phyloP scores from a whole-genome alignment of 2,888 invertebrate species.

The Zaprionus bogoriensis region DNA sequence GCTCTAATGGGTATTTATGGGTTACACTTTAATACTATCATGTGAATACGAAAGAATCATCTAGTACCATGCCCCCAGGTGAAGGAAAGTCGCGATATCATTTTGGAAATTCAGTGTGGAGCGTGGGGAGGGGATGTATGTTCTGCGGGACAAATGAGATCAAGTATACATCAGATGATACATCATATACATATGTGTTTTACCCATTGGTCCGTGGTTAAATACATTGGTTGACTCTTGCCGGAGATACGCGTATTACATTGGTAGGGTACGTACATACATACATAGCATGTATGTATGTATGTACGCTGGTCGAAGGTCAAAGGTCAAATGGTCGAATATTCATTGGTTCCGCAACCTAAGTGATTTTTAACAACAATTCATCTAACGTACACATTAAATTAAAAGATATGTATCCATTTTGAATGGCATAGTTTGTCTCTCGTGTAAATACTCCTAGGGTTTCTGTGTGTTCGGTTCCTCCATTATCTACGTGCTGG shows the following conservation, averaged over 20 bases:
- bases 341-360: slow-evolving; percentile 68
- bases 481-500: too few species aligned
- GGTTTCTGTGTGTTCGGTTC: slow-evolving; percentile 5
- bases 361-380: slow-evolving; percentile 50
- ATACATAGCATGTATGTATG: slow-evolving; percentile 28
- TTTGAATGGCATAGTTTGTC: slow-evolving; percentile 60
- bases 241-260: too few species aligned
- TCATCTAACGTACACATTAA: slow-evolving; percentile 31
- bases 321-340: slow-evolving; percentile 24
- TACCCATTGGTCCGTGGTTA: slow-evolving; percentile 61
- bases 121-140: too few species aligned
- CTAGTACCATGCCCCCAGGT: slow-evolving; percentile 10
- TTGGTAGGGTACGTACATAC: too few species aligned
- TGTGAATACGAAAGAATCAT: slow-evolving; percentile 26
- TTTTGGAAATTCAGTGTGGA: slow-evolving; percentile 1
- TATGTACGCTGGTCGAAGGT: slow-evolving; percentile 29
- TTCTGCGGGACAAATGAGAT: slow-evolving; percentile 20
- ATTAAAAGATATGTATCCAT: slow-evolving; percentile 67
- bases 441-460: slow-evolving; percentile 28
- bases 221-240: slow-evolving; percentile 14
- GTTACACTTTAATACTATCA: slow-evolving; percentile 8
- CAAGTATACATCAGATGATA: neutral
- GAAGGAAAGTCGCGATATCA: neutral
- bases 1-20: neutral
- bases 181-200: slow-evolving; percentile 1